Conservation (phyloP, 2,113 vertebrate species). For the Falco punctatus region DNA sequence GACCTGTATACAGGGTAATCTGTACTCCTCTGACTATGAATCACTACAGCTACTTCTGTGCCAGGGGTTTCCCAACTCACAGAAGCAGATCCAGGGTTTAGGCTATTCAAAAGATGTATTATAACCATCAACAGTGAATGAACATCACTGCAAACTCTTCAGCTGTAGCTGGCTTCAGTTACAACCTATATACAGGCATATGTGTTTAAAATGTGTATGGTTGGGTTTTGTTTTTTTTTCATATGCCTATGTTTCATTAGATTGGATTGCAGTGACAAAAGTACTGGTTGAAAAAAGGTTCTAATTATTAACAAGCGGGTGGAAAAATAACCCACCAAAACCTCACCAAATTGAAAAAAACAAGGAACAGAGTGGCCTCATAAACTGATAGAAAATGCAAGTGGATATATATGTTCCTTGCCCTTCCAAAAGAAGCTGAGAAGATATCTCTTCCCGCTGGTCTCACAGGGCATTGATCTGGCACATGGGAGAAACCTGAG, state of each 20-base stretch:
- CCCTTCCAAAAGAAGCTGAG: neutral
- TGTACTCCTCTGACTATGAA: neutral
- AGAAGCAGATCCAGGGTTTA: neutral
- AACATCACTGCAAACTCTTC: neutral
- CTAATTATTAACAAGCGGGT: fast-evolving
- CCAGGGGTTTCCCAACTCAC: neutral
- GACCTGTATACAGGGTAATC: neutral
- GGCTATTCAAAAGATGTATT: neutral
- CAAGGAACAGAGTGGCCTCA: neutral
- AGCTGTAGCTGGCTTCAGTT: neutral
- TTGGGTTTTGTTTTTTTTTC: neutral
- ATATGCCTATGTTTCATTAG: neutral
- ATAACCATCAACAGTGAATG: neutral
- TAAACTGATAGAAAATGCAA: neutral
- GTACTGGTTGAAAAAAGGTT: neutral
- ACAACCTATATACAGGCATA: neutral
- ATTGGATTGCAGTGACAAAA: neutral
- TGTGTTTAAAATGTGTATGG: too few species aligned
- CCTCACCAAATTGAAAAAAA: neutral
- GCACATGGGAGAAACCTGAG: fast-evolving
- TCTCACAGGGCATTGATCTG: neutral
- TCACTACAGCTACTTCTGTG: neutral
- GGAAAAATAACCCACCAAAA: neutral
- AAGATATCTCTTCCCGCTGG: neutral
- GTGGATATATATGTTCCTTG: neutral